Evolutionary conservation across 2,113 vertebrate species (phyloP).

Genomic region (Catharus minimus): DNA sequence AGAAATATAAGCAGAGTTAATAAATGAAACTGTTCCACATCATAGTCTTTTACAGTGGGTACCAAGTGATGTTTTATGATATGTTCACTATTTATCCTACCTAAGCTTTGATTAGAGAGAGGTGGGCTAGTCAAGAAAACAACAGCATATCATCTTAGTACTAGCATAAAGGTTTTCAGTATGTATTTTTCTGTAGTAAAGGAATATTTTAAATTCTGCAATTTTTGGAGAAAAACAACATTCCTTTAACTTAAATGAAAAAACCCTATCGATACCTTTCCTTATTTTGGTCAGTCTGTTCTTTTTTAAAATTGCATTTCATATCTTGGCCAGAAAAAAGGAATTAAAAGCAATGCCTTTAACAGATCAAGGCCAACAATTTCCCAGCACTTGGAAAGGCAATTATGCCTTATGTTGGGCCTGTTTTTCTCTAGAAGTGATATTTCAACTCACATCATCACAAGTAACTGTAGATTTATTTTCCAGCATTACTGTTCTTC

Average conservation of each 20-base stretch:
- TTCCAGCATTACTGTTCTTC: background rate
- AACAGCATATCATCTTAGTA: background rate
- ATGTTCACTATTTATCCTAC: background rate
- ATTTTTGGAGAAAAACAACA: background rate
- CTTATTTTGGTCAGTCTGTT: background rate
- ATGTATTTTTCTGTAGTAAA: background rate
- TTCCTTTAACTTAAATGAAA: background rate
- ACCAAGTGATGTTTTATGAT: background rate
- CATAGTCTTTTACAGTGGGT: background rate
- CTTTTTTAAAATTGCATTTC: background rate
- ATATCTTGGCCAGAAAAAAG: background rate
- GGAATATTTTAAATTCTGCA: background rate
- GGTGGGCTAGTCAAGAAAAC: background rate
- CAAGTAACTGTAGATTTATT: background rate
- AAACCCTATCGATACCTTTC: background rate
- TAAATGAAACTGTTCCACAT: background rate
- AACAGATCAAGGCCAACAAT: background rate
- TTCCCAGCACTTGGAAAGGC: background rate
- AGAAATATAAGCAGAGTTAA: slow-evolving; percentile 1
- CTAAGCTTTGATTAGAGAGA: background rate
- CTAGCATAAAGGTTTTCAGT: background rate
- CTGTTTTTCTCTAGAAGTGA: background rate
- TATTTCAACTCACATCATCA: background rate
- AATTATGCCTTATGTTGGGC: background rate
- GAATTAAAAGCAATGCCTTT: background rate